Evolutionary conservation across 2,113 vertebrate genomes (phyloP), one percentile per base, ranked within the genome.

Genomic region (Rhinolophus sinicus): DNA sequence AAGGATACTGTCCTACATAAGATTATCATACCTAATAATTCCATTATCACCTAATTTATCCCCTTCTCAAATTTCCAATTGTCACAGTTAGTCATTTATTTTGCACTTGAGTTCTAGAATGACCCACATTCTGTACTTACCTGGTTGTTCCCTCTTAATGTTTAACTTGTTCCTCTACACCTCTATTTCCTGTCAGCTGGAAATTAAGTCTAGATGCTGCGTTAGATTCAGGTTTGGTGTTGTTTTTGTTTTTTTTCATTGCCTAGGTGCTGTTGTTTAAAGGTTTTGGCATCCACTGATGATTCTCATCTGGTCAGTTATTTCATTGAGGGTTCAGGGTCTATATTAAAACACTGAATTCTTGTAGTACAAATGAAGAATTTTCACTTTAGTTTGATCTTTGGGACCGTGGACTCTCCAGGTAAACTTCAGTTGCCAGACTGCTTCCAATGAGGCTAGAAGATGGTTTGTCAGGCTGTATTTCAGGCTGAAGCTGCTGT

Each of bases 11-110:
- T 77, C 60, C 58, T 95, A 52, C 1, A 5, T 54, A 84, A 85
- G 28, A 33, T 72, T 26, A 65, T 54, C 11, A 84, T 28, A 82
- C n/a, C 38, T 81, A 82, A 87, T 69, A 90, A 54, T 86, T 64
- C 30, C 30, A 75, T 62, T 21, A 81, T 58, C 54, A 70, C 19
- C 33, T 80, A 72, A 72, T 47, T 54, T 47, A 75, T 76, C 35
- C 62, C 76, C 84, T 69, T 81, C 86, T 40, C 38, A 73, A 78
- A 83, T 83, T 84, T 88, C 40, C 72, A 85, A 24, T 47, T 90
- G 69, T 65, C 69, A 52, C 54, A 82, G 16, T 50, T 72, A 21
- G 44, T 88, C 35, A 78, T 54, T 76, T 62, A 72, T 50, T 90
- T 86, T 92, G 40, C 54, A 40, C n/a, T 86, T 87, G 15, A 50